These are phyloP conservation scores for Psammodynastes pulverulentus DNA, from an alignment of 2,113 vertebrate genomes.

Conservation along the genomic window DNA sequence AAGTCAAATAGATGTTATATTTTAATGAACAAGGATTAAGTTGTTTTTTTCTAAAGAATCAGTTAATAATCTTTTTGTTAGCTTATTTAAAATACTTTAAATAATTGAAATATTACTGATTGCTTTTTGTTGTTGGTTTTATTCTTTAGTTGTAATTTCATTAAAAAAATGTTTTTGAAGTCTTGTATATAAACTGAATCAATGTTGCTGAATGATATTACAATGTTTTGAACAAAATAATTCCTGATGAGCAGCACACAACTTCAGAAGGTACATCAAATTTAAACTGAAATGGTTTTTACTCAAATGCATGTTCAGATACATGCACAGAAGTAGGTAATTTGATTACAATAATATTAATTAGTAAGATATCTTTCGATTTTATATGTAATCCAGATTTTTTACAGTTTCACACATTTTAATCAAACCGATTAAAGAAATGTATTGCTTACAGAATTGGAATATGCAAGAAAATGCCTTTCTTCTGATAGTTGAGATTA, in stretches of 20 bases:
- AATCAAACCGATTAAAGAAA: not conserved
- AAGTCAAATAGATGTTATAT: not conserved
- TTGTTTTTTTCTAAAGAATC: not conserved
- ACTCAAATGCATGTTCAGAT: not conserved
- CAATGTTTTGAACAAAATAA: not conserved
- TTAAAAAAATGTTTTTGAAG: not conserved
- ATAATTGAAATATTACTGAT: not conserved
- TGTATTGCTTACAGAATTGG: not conserved
- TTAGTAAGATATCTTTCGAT: not conserved
- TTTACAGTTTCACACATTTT: not conserved
- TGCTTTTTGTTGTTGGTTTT: not conserved
- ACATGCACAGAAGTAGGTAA: not conserved
- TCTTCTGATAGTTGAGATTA: not conserved
- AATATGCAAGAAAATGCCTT: rapidly evolving
- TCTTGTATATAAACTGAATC: not conserved
- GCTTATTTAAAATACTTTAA: too few relatives aligned
- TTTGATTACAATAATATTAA: not conserved
- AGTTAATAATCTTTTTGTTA: not conserved
- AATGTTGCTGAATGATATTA: not conserved
- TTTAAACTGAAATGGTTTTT: not conserved
- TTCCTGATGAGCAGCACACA: not conserved
- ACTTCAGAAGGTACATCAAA: not conserved
- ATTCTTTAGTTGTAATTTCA: not conserved
- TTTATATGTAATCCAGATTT: not conserved
- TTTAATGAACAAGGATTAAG: not conserved